These are phyloP conservation scores for Drosophila mimetica DNA, from an alignment of 2,888 invertebrate genomes.

Conservation along the genomic window DNA sequence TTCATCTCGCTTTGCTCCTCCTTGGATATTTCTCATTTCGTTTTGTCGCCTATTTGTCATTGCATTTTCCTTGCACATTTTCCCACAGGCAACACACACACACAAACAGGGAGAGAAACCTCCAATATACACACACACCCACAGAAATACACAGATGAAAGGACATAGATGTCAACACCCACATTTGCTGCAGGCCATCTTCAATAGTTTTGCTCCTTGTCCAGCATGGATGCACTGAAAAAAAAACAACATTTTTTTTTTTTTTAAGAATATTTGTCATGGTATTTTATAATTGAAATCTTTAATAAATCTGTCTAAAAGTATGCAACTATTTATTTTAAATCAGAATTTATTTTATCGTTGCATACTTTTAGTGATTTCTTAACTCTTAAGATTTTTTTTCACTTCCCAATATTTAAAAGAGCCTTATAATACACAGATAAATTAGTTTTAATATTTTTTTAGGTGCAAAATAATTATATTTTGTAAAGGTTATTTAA, in stretches of 20 bases:
- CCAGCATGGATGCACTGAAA: constrained; percentile 15
- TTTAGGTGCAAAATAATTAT: no score
- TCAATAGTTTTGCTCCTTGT: constrained; percentile 35
- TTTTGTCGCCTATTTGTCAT: constrained; percentile 80
- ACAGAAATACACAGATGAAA: constrained; percentile 5
- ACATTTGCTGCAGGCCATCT: constrained; percentile 39
- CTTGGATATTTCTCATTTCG: constrained; percentile 76
- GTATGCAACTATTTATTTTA: not conserved
- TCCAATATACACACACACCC: not conserved
- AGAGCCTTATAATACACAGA: no score
- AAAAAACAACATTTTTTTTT: no score
- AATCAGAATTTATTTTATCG: no score
- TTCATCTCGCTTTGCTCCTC: constrained; percentile 1
- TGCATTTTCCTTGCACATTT: constrained; percentile 56
- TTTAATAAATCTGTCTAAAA: no score
- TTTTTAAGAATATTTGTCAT: no score
- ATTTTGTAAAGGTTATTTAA: no score
- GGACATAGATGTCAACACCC: constrained; percentile 72
- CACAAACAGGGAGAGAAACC: not conserved
- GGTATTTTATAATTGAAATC: no score
- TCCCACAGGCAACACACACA: constrained; percentile 23
- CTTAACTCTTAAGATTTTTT: no score
- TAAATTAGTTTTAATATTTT: no score
- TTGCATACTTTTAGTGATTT: no score
- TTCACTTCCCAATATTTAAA: no score